Evolutionary conservation across 2,888 invertebrate species (phyloP).

Genomic region (Osmoderma eremita): DNA sequence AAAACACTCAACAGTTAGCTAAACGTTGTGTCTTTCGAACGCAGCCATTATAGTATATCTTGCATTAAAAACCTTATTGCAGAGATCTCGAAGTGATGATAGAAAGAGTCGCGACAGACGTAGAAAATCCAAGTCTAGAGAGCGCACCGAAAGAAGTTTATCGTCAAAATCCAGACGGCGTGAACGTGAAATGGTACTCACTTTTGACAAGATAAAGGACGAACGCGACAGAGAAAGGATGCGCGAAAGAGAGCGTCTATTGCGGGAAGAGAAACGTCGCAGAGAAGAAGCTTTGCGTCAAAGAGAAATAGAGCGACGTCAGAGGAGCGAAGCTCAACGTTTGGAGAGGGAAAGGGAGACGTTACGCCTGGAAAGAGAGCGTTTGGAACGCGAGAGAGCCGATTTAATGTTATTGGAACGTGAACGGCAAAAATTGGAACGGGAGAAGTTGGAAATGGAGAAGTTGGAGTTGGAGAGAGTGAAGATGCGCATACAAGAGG

Average conservation of each 20-base stretch:
- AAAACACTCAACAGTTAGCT: no score
- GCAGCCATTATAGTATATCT: no score
- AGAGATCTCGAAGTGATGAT: slow-evolving; percentile 59
- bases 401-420: slow-evolving; percentile 85
- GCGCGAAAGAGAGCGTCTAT: slow-evolving; percentile 80
- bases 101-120: slow-evolving; percentile 49
- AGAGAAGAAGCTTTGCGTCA: slow-evolving; percentile 82
- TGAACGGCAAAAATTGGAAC: slow-evolving; percentile 80
- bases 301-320: slow-evolving; percentile 82
- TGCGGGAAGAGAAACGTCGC: slow-evolving; percentile 83
- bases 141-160: slow-evolving; percentile 53
- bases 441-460: slow-evolving; percentile 70
- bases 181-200: slow-evolving; percentile 73
- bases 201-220: slow-evolving; percentile 84
- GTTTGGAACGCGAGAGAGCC: slow-evolving; percentile 87
- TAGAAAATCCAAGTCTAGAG: slow-evolving; percentile 52
- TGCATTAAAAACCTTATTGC: not conserved
- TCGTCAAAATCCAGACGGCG: slow-evolving; percentile 52
- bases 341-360: slow-evolving; percentile 84
- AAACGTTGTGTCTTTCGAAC: no score
- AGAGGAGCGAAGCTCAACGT: slow-evolving; percentile 85
- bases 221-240: slow-evolving; percentile 79
- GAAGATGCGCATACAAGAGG: slow-evolving; percentile 72
- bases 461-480: slow-evolving; percentile 85
- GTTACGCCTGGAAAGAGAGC: slow-evolving; percentile 83